Evolutionary conservation across 2,113 vertebrate genomes (phyloP), one percentile per base, ranked within the genome.

Genomic region (Todiramphus saurophagus): DNA sequence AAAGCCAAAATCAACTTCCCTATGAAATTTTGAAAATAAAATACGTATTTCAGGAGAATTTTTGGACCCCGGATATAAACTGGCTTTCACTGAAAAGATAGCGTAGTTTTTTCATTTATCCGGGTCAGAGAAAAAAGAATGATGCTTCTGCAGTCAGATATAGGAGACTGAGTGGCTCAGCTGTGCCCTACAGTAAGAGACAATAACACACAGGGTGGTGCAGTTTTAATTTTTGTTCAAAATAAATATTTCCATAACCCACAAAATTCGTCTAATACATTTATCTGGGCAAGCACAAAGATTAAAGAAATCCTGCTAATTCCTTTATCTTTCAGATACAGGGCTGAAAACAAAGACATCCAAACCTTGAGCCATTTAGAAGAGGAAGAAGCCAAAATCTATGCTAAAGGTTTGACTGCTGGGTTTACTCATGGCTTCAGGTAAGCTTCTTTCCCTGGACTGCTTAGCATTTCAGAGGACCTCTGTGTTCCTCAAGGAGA

Each of bases 321-420:
- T 94, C 96, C 87, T 97, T 97, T 97, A 97, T 97, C 97, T 97
- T 96, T 96, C 96, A 96, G 96, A 97, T 97, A 95, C 97, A 97
- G 96, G 28, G 46, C 60, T 95, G 94, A 86, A 97, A 97, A 97
- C 89, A 97, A 96, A 97, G 91, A 62, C 90, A 91, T 85, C 73
- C 78, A 94, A 96, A 93, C 94, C 83, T 87, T 95, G 91, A 91
- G 94, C 70, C 72, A 87, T 93, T 96, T 96, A 95, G 92, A 92
- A 89, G 46, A 94, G 91, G 91, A 97, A 96, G 95, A 93, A 95
- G 90, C 88, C 94, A 87, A 95, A 96, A 94, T 89, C 87, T 92
- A 16, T 94, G 91, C 89, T 94, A 95, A 70, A 94, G 79, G 77
- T 96, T 96, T 94, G 87, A 79, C 95, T 94, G 91, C 94, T 94